A percentile compares a stretch with the other conserved stretches of the same genome.
Conservation (phyloP, 2,888 invertebrate species). For the Thalpophila matura region DNA sequence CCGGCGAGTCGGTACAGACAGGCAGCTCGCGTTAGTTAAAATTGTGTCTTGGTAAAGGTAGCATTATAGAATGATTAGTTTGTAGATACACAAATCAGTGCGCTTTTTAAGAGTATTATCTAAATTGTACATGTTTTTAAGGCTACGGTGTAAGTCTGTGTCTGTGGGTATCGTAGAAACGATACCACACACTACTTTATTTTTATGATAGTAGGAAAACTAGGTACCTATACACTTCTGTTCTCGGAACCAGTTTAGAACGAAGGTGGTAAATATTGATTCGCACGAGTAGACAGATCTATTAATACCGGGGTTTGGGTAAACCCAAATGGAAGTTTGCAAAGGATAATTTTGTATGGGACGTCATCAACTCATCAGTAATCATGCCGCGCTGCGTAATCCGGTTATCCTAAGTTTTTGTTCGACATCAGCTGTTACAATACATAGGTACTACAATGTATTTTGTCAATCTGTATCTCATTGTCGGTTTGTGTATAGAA, state of each 20-base stretch:
- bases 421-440: not conserved
- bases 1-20: too few relatives aligned
- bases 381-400: too few relatives aligned
- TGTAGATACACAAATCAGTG: too few relatives aligned
- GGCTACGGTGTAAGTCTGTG: not conserved
- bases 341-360: slow-evolving; percentile 1
- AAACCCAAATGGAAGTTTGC: slow-evolving; percentile 13
- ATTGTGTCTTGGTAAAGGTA: too few relatives aligned
- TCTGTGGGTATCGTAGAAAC: not conserved
- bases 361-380: slow-evolving; percentile 1
- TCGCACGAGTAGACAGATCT: slow-evolving; percentile 30
- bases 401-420: not conserved
- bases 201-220: slow-evolving; percentile 46
- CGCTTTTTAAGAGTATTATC: too few relatives aligned
- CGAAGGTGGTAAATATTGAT: slow-evolving; percentile 17
- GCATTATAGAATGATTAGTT: too few relatives aligned
- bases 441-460: not conserved
- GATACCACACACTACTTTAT: slow-evolving; percentile 5
- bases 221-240: slow-evolving; percentile 17
- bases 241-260: slow-evolving; percentile 36
- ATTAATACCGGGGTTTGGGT: not conserved
- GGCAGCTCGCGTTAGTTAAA: too few relatives aligned
- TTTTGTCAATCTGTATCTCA: not conserved
- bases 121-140: too few relatives aligned
- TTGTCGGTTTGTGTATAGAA: slow-evolving; percentile 21